A percentile compares a stretch with the other conserved stretches of the same genome.
These are phyloP conservation scores for Erynnis tages DNA, from an alignment of 2,888 invertebrate genomes.

Conservation along the genomic window DNA sequence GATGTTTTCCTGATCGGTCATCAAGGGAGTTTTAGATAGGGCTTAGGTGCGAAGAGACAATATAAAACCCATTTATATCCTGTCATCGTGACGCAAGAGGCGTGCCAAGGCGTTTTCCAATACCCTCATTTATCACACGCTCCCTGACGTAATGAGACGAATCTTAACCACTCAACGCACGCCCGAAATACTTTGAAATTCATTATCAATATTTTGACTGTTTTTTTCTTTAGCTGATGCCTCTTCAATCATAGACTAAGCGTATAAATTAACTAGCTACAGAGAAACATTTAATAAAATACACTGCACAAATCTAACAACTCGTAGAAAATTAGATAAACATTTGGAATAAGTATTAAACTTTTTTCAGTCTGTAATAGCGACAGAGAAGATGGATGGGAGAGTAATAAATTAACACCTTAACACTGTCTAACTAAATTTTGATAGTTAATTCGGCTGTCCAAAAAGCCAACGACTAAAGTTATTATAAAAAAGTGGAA, in stretches of 20 bases:
- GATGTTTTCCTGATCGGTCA: constrained; percentile 62
- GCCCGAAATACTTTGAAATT: constrained; percentile 64
- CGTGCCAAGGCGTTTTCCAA: constrained; percentile 76
- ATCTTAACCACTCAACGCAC: constrained; percentile 54
- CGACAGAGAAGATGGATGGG: constrained; percentile 5
- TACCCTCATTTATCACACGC: constrained; percentile 76
- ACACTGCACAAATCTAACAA: constrained; percentile 5
- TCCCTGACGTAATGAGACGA: constrained; percentile 74
- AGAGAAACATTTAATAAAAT: neutral
- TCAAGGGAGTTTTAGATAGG: constrained; percentile 60
- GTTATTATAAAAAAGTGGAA: no score
- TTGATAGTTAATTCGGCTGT: neutral
- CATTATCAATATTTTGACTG: constrained; percentile 47
- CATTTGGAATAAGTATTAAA: neutral
- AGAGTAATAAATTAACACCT: constrained; percentile 8
- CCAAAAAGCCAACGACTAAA: no score
- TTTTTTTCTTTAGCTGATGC: constrained; percentile 2
- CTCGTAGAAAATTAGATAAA: constrained; percentile 5
- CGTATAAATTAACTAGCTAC: neutral
- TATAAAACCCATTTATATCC: constrained; percentile 78
- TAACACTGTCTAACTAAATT: constrained; percentile 2
- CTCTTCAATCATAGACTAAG: neutral
- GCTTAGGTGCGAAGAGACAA: constrained; percentile 75
- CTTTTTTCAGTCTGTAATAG: neutral
- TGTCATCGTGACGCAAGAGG: constrained; percentile 70